Base-by-base conservation (phyloP, 2,888 invertebrate genomes). In the Dolichopus griseipennis region DNA sequence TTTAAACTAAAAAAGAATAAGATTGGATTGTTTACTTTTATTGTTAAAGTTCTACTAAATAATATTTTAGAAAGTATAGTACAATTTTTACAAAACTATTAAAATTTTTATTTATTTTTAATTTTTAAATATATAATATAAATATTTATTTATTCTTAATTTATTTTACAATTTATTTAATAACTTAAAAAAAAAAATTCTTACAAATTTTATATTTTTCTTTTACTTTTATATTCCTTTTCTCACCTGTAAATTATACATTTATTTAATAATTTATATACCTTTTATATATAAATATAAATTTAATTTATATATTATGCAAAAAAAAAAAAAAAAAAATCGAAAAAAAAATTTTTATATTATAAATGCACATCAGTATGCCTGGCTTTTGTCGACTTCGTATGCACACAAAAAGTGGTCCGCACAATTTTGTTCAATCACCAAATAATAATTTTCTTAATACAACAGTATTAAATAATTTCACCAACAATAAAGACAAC, bases 351-450 rank as follows among this genome's bases (percentile, higher is more conserved):
- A 27, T 27, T 27, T 27, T 34, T 61, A 41, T 64, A 52, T 21
- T 15, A 21, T 66, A 65, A 65, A 75, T 80, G 79, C 79, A 79
- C 91, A 52, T 52, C 52, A 97, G 96, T 89, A 95, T 96, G 87
- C 91, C 94, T 85, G 97, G 97, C 84, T 97, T 96, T 91, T 90
- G 92, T 85, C 93, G 97, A 84, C 92, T 97, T 84, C 94, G 97
- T 86, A 91, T 97, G 88, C 89, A 92, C 89, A 87, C 87, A 84
- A 90, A 90, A 85, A 92, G 92, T 82, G 75, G 77, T 79, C 74
- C 78, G 61, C 68, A 34, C 67, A 70, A 67, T 69, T 70, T 33
- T 68, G 43, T 9, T 34, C 62, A 68, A 37, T 41, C 20, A 62
- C 41, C 18, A n/a, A 37, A 37, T 33, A 37, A 65, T 20, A 37